Evolutionary conservation across 2,797 vertebrate genomes (phyloP), one percentile per base, ranked within the genome.

Genomic region (Momotus momota): DNA sequence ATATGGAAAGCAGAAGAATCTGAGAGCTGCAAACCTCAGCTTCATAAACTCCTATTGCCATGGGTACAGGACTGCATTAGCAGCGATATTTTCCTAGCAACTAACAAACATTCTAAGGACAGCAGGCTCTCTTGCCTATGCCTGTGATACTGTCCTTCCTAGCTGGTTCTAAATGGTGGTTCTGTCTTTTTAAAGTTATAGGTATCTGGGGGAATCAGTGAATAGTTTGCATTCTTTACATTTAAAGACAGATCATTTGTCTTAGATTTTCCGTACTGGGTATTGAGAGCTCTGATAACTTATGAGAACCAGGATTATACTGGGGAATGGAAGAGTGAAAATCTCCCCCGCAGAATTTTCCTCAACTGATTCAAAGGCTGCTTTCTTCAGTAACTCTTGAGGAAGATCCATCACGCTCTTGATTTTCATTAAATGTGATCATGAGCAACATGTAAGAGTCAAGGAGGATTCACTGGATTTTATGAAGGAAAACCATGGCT

Each of bases 61-160:
- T 45, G 71, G 61, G 86, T 92, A 94, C 80, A 66, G 48, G 48
- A 72, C n/a, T 35, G 41, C 62, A 69, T 78, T 62, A 93, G 49
- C 61, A 78, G 58, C 29, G n/a, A 31, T 54, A 48, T 86, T 72
- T 90, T 93, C 88, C 86, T 81, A 90, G 86, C 74, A 93, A 88
- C 54, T 83, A 89, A 81, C 57, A 75, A 81, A 93, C 54, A 61
- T 40, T 41, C 35, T 60, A 72, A 81, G 86, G 73, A 79, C 71
- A 84, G 35, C 54, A 92, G 41, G 17, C 20, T 75, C 57, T 81
- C 54, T 57, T 81, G 72, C 29, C 72, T 81, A 6, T 66, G 40
- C 35, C 62, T 79, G 69, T 4, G 10, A 58, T 51, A 69, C 29
- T 65, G 5, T 14, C 71, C 38, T 57, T 90, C 65, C 61, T 75